Conservation (phyloP, 2,113 vertebrate genomes). For the Anarhynchus alexandrinus region DNA sequence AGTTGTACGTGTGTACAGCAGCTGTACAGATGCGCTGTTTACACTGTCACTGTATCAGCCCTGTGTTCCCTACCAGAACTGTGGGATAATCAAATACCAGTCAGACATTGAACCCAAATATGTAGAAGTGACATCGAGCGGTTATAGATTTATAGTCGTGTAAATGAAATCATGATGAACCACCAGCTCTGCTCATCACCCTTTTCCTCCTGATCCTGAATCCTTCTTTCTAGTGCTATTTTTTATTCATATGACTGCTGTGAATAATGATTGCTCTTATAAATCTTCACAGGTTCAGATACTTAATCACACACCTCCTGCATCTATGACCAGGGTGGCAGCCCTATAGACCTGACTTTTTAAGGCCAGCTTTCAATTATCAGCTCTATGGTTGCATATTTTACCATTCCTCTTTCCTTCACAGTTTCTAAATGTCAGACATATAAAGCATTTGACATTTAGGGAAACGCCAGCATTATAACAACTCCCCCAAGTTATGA, state of each 20-base stretch:
- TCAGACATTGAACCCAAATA: not conserved
- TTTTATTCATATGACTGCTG: not conserved
- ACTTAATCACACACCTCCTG: conserved; percentile 7
- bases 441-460: conserved; percentile 32
- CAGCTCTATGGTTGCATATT: not conserved
- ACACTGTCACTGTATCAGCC: not conserved
- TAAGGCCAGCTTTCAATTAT: conserved; percentile 31
- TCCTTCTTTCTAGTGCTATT: not conserved
- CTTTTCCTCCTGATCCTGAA: not conserved
- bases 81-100: not conserved
- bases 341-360: not conserved
- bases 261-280: not conserved
- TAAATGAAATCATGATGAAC: not conserved
- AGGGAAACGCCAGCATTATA: not conserved
- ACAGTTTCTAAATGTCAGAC: conserved; percentile 29
- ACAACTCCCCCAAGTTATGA: not conserved
- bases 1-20: not conserved
- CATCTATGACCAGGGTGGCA: not conserved
- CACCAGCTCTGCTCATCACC: not conserved
- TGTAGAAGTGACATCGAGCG: not conserved
- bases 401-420: not conserved
- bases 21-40: not conserved
- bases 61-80: not conserved
- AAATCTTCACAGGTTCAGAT: conserved; percentile 21
- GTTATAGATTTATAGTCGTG: not conserved